Conservation (phyloP, 2,888 invertebrate species). For the Archaeoteleia sp. region DNA sequence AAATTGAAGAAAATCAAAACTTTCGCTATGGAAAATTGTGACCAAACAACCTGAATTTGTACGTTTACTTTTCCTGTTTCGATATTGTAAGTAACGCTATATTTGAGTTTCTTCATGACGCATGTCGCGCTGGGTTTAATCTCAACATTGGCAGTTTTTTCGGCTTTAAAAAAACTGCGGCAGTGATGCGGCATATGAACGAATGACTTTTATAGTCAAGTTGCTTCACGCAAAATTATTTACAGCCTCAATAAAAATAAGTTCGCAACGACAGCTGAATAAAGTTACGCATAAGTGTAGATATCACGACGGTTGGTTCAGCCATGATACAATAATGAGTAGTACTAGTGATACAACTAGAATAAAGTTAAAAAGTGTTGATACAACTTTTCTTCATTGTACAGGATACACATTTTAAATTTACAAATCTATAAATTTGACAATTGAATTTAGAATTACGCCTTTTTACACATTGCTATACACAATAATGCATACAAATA, state of each 20-base stretch:
- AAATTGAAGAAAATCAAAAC: conserved; percentile 29
- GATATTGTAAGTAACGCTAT: conserved; percentile 20
- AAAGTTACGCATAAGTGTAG: conserved; percentile 37
- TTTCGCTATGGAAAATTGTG: conserved; percentile 3
- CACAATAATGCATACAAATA: no score
- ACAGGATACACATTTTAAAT: no score
- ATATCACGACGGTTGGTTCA: conserved; percentile 21
- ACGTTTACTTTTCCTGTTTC: conserved; percentile 16
- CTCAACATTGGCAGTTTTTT: conserved; percentile 9
- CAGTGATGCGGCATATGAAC: conserved; percentile 28
- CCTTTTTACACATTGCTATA: no score
- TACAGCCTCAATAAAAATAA: conserved; percentile 12
- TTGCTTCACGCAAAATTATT: neutral
- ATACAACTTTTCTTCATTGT: conserved; percentile 11
- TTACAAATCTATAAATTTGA: no score
- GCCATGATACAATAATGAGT: conserved; percentile 38
- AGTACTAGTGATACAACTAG: conserved; percentile 48
- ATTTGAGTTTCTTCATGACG: no score
- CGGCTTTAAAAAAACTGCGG: conserved; percentile 28
- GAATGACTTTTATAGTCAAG: neutral
- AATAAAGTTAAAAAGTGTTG: conserved; percentile 45
- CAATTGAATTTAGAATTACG: no score
- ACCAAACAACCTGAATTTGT: conserved; percentile 10
- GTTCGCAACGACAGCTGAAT: conserved; percentile 44
- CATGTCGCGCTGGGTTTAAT: neutral